Evolutionary conservation across 2,113 vertebrate genomes (phyloP).

Genomic region (Semicossyphus pulcher): DNA sequence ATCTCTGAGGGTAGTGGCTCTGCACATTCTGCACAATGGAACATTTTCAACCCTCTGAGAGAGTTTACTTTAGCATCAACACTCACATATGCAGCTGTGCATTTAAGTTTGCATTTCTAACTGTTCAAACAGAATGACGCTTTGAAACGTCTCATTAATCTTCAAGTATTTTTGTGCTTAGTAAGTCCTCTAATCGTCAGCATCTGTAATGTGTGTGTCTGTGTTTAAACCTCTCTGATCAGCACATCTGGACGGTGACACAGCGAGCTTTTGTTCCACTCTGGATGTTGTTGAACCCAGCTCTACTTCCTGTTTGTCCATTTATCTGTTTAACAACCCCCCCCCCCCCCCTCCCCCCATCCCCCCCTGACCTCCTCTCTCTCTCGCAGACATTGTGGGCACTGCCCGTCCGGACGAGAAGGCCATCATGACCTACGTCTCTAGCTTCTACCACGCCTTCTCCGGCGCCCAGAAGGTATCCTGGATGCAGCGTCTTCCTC

Average conservation of each 20-base stretch:
- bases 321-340: conserved; percentile 60
- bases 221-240: not conserved
- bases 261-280: conserved; percentile 10
- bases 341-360: not conserved
- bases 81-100: too few relatives aligned
- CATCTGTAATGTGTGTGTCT: conserved; percentile 1
- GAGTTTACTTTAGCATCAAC: too few relatives aligned
- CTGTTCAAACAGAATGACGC: too few relatives aligned
- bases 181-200: too few relatives aligned
- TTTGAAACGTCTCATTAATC: too few relatives aligned
- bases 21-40: too few relatives aligned
- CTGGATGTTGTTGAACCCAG: conserved; percentile 33
- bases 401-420: conserved; percentile 99
- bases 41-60: too few relatives aligned
- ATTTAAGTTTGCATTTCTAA: too few relatives aligned
- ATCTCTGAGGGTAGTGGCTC: too few relatives aligned
- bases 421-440: conserved; percentile 99
- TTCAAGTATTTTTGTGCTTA: not conserved
- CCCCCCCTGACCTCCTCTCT: conserved; percentile 40
- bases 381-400: conserved; percentile 95
- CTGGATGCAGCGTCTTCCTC: conserved; percentile 84
- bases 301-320: conserved; percentile 63
- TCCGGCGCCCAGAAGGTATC: conserved; percentile 99
- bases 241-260: conserved; percentile 30
- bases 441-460: conserved; percentile 99